Percentiles rank a stretch among this genome's conserved stretches.
phyloP scores from a whole-genome alignment of 2,888 invertebrate genomes.

The Suillia variegata region DNA sequence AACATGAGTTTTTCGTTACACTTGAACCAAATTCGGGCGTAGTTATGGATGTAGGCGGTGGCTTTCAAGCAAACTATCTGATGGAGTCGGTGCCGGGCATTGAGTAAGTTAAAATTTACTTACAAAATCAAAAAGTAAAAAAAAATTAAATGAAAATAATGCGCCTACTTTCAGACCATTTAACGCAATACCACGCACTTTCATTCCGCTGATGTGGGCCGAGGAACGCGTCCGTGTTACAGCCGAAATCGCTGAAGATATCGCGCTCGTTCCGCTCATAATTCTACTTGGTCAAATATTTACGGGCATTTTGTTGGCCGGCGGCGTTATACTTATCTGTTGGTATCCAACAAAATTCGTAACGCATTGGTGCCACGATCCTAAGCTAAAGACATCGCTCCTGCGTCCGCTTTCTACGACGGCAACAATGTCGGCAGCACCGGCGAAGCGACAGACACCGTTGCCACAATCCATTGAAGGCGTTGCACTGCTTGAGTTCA shows the following conservation, averaged over 20 bases:
- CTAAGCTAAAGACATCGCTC: constrained; percentile 43
- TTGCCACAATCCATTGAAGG: constrained; percentile 31
- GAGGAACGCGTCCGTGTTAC: constrained; percentile 70
- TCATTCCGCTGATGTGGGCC: constrained; percentile 81
- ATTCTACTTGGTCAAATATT: constrained; percentile 64
- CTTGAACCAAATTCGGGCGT: constrained; percentile 79
- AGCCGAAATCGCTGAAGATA: constrained; percentile 64
- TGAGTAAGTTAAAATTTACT: constrained; percentile 64
- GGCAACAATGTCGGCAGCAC: neutral
- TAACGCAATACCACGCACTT: constrained; percentile 60
- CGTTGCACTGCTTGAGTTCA: constrained; percentile 41
- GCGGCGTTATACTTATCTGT: constrained; percentile 58
- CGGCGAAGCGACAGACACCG: constrained; percentile 10
- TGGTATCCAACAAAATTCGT: constrained; percentile 54
- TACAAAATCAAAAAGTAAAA: too few species aligned
- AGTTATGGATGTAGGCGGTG: constrained; percentile 76
- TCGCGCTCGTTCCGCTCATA: constrained; percentile 64
- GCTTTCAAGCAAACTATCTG: constrained; percentile 78
- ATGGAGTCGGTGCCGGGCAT: constrained; percentile 68
- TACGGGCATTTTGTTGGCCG: constrained; percentile 60
- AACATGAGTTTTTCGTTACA: constrained; percentile 77
- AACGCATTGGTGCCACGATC: constrained; percentile 44
- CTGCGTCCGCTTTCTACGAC: constrained; percentile 38
- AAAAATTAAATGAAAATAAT: neutral
- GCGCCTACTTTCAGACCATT: constrained; percentile 36